A percentile compares a stretch with the other conserved stretches of the same genome.
These are phyloP conservation scores for Aphyosemion australe DNA, from an alignment of 2,113 vertebrate genomes.

Conservation along the genomic window DNA sequence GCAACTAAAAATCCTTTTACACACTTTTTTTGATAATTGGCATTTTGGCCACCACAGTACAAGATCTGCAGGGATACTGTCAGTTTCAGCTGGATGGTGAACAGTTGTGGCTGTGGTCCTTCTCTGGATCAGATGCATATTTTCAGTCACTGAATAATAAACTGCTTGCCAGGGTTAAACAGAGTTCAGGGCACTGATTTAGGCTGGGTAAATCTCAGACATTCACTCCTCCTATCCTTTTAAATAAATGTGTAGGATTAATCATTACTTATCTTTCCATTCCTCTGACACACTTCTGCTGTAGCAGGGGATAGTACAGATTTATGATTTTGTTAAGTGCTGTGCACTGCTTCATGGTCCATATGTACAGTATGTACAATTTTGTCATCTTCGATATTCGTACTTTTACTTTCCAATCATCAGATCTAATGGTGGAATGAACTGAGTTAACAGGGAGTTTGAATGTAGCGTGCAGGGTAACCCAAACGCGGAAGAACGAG, in stretches of 20 bases:
- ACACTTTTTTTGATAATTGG: too few species aligned
- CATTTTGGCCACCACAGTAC: not conserved
- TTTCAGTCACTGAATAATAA: constrained; percentile 47
- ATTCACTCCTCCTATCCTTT: not conserved
- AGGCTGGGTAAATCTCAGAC: constrained; percentile 21
- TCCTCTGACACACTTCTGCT: not conserved
- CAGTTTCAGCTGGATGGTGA: constrained; percentile 24
- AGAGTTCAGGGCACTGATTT: constrained; percentile 13
- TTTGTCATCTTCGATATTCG: not conserved
- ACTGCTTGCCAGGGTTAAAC: constrained; percentile 22
- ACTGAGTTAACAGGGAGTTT: too few species aligned
- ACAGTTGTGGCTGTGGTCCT: constrained; percentile 21
- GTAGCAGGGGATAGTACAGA: not conserved
- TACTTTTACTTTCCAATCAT: not conserved
- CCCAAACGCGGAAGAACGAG: too few species aligned
- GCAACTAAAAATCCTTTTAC: not conserved
- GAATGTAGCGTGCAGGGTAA: too few species aligned
- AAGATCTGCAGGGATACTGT: constrained; percentile 18
- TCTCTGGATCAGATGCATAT: constrained; percentile 25
- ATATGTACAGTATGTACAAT: not conserved
- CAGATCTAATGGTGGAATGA: too few species aligned
- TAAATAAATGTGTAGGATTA: constrained; percentile 14
- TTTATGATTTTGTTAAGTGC: not conserved
- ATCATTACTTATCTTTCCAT: constrained; percentile 1
- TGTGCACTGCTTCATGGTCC: not conserved